A percentile compares a stretch with the other conserved stretches of the same genome.
phyloP scores from a whole-genome alignment of 2,888 invertebrate genomes.

The Sarcophaga rosellei region DNA sequence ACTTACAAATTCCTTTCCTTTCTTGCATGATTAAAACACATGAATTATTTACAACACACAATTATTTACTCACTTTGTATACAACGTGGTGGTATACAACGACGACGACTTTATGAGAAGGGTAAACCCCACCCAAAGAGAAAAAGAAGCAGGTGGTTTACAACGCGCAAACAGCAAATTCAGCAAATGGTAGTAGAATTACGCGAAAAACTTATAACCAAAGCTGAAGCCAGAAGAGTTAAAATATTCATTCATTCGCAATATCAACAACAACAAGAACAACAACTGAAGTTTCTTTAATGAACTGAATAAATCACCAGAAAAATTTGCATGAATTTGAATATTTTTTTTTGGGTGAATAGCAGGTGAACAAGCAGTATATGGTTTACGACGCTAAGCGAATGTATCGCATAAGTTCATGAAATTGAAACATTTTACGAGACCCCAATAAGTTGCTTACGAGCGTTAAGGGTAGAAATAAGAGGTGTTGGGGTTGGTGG shows the following conservation, averaged over 20 bases:
- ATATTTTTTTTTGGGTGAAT: constrained; percentile 2
- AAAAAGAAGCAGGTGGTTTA: neutral
- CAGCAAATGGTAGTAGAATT: no score
- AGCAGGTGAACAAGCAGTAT: neutral
- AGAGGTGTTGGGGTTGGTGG: neutral
- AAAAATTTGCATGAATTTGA: constrained; percentile 46
- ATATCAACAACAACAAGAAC: neutral
- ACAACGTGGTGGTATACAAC: neutral
- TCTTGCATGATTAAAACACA: constrained; percentile 62
- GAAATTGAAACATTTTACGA: neutral
- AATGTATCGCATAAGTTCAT: neutral
- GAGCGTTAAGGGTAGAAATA: neutral
- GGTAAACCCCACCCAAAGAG: no score
- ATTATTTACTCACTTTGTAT: constrained; percentile 45
- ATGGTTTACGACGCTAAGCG: no score
- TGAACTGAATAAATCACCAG: constrained; percentile 44
- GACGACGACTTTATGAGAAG: neutral
- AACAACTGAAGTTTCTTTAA: constrained; percentile 16
- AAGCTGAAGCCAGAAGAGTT: no score
- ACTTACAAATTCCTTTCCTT: constrained; percentile 57
- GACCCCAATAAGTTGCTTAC: neutral
- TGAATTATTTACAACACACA: constrained; percentile 61
- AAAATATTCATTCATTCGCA: no score
- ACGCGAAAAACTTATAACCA: no score
- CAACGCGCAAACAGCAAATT: no score